Conservation (phyloP, 2,113 vertebrate genomes). For the Pygoscelis antarcticus region DNA sequence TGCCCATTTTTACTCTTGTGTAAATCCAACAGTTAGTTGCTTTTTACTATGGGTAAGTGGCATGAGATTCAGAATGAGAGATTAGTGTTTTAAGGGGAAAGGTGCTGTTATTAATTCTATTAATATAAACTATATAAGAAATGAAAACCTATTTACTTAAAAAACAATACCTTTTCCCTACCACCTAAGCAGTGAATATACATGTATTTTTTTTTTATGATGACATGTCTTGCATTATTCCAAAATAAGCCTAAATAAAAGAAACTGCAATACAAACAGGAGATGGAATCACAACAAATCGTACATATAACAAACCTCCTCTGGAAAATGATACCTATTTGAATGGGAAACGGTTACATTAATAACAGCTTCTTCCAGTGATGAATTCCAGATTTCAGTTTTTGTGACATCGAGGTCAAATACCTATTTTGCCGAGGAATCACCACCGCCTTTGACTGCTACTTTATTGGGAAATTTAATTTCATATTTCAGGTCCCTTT, state of each 20-base stretch:
- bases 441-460: conserved; percentile 4
- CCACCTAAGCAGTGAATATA: not conserved
- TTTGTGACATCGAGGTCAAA: not conserved
- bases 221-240: not conserved
- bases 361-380: not conserved
- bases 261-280: not conserved
- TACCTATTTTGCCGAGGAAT: conserved; percentile 1
- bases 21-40: not conserved
- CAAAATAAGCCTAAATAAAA: not conserved
- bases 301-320: not conserved
- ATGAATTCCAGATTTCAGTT: conserved; percentile 9
- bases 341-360: not conserved
- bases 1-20: not conserved
- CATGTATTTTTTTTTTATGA: not conserved
- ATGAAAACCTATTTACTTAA: not conserved
- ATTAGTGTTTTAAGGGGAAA: not conserved
- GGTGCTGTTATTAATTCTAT: not conserved
- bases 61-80: not conserved
- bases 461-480: conserved; percentile 58
- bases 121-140: not conserved
- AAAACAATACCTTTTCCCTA: not conserved
- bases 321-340: not conserved
- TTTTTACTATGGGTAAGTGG: not conserved
- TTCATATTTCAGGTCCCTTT: conserved; percentile 53
- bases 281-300: not conserved